A percentile compares a stretch with the other conserved stretches of the same genome.
Conservation (phyloP, 2,888 invertebrate species). For the Microchrysa polita region DNA sequence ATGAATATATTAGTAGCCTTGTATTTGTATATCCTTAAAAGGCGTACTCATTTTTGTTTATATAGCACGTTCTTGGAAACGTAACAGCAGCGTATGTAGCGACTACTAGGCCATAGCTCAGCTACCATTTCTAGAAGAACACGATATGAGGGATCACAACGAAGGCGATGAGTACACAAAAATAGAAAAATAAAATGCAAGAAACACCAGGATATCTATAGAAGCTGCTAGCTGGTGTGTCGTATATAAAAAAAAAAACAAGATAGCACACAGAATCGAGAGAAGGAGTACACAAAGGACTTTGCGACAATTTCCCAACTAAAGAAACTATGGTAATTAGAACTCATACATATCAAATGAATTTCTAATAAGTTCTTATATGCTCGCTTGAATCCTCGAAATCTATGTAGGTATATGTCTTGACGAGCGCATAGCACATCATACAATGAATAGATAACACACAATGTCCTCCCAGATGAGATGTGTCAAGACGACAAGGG, state of each 20-base stretch:
- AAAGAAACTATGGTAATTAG: slow-evolving; percentile 49
- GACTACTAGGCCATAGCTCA: not conserved
- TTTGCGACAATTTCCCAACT: slow-evolving; percentile 39
- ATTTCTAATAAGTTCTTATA: slow-evolving; percentile 47
- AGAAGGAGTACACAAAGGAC: slow-evolving; percentile 29
- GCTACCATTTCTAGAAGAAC: no score
- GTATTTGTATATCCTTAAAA: slow-evolving; percentile 47
- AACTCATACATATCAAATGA: slow-evolving; percentile 49
- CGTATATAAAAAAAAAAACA: slow-evolving; percentile 5
- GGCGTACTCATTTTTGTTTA: slow-evolving; percentile 38
- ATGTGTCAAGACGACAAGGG: slow-evolving; percentile 1
- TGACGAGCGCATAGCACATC: not conserved
- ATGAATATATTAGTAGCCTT: slow-evolving; percentile 48
- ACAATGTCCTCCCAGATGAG: not conserved
- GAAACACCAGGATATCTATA: not conserved
- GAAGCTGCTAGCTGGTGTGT: not conserved
- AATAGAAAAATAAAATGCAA: not conserved
- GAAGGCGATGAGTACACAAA: not conserved
- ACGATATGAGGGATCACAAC: not conserved
- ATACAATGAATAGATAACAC: slow-evolving; percentile 22
- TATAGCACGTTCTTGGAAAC: slow-evolving; percentile 35
- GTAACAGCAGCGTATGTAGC: slow-evolving; percentile 3
- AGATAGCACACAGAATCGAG: slow-evolving; percentile 24
- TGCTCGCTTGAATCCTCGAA: slow-evolving; percentile 34
- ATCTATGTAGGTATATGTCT: slow-evolving; percentile 14